These are phyloP conservation scores for Tinamus guttatus DNA, from an alignment of 2,113 vertebrate genomes.

Conservation along the genomic window DNA sequence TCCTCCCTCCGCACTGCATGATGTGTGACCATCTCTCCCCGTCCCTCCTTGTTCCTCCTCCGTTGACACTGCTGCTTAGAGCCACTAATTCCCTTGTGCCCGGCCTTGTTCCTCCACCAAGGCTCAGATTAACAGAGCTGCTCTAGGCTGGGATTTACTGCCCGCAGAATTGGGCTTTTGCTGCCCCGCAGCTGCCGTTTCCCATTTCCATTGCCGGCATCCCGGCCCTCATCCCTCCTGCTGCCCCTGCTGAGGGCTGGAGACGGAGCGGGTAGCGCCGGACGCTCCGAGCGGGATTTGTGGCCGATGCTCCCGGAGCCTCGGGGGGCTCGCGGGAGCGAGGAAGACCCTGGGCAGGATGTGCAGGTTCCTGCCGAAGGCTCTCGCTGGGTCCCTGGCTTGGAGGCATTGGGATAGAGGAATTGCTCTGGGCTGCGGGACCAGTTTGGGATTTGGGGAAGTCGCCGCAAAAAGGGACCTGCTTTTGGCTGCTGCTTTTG, in stretches of 20 bases:
- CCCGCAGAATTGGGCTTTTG: background rate
- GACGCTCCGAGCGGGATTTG: accelerated
- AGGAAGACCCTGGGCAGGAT: background rate
- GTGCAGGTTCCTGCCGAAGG: background rate
- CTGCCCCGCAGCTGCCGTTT: background rate
- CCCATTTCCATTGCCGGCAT: background rate
- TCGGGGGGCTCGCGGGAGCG: accelerated
- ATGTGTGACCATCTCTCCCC: background rate
- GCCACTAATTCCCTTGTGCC: background rate
- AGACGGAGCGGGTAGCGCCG: background rate
- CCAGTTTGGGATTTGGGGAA: background rate
- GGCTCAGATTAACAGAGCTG: background rate
- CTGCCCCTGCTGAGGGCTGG: background rate
- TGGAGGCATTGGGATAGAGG: background rate
- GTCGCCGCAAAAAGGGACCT: accelerated
- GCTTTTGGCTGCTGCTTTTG: background rate
- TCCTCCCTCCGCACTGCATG: slow-evolving; percentile 44
- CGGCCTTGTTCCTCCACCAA: background rate
- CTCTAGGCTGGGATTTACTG: accelerated
- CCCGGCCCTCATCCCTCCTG: background rate
- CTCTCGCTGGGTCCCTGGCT: background rate
- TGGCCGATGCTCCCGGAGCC: background rate
- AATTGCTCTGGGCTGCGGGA: background rate
- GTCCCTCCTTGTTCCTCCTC: background rate
- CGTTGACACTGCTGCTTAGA: background rate